Evolutionary conservation across 2,888 invertebrate species (phyloP), one percentile per base, ranked within the genome.

Genomic region (Dascillus cervinus): DNA sequence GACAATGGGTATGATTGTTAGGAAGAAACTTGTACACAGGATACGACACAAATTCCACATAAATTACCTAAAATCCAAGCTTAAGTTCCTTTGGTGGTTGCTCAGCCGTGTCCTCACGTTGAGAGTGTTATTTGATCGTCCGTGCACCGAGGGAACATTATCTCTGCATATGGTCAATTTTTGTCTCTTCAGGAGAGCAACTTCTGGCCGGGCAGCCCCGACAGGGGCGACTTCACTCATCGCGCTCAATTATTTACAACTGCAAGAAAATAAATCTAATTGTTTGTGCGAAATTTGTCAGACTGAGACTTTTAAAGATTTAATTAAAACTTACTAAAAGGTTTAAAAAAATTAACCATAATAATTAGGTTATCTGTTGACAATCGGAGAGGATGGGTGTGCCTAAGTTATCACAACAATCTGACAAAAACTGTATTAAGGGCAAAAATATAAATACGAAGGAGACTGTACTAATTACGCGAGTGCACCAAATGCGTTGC

Each of bases 61-160:
- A 29, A 38, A 45, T 49, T 67, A 88, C 88, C 87, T 82, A 67
- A 89, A 88, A 66, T 89, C 89, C 64, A 89, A 72, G 61, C 88
- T 89, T 57, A 88, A 77, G 68, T 90, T 89, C 62, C 89, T 77
- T 67, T 89, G 89, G 68, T 90, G 89, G 48, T 72, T 75, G 51
- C 72, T 72, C 48, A 75, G 62, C 55, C 73, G 64, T 39, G 67
- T 69, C 52, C 71, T 69, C 41, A 58, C 60, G 49, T 62, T 67
- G 43, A 65, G 58, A 28, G 63, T 50, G 41, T 64, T 57, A 47
- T 63, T 67, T 39, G 71, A 66, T 41, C 71, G 65, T 43, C 73
- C 74, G 51, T 75, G 75, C 22, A 75, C 75, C 34, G 73, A 70
- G 44, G 75, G 74, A 50, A 75, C 70, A 27, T 37, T 49, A 24